Evolutionary conservation across 2,888 invertebrate genomes (phyloP).

Genomic region (Melinaea marsaeus): DNA sequence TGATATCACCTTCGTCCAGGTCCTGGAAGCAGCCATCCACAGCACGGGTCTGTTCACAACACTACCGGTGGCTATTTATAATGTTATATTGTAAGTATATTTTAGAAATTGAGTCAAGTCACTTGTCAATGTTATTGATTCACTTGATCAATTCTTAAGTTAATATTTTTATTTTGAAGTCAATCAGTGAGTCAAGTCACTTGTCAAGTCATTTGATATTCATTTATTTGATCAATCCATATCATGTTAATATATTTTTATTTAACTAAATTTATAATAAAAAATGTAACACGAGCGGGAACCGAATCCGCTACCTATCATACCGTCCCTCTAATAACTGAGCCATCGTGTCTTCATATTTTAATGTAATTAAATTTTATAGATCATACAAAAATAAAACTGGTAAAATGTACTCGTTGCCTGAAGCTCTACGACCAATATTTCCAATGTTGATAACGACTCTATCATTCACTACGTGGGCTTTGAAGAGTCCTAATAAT

Average conservation of each 20-base stretch:
- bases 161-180: too few species aligned
- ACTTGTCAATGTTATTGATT: not conserved
- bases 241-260: too few species aligned
- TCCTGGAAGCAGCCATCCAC: conserved; percentile 89
- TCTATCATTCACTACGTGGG: conserved; percentile 84
- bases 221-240: too few species aligned
- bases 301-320: too few species aligned
- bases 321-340: not conserved
- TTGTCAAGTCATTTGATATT: too few species aligned
- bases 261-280: too few species aligned
- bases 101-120: conserved; percentile 9
- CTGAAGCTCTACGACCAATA: conserved; percentile 80
- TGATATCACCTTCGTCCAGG: conserved; percentile 82
- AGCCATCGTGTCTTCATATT: not conserved
- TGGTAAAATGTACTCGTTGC: conserved; percentile 85
- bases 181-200: too few species aligned
- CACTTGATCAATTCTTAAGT: not conserved
- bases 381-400: conserved; percentile 88
- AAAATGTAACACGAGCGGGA: too few species aligned
- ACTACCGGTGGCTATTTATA: conserved; percentile 91
- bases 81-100: conserved; percentile 87
- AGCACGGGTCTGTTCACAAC: conserved; percentile 87
- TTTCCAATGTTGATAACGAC: conserved; percentile 77
- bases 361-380: conserved; percentile 33
- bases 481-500: conserved; percentile 82